Conservation (phyloP, 2,797 vertebrate species). For the Chaenodraco wilsoni region DNA sequence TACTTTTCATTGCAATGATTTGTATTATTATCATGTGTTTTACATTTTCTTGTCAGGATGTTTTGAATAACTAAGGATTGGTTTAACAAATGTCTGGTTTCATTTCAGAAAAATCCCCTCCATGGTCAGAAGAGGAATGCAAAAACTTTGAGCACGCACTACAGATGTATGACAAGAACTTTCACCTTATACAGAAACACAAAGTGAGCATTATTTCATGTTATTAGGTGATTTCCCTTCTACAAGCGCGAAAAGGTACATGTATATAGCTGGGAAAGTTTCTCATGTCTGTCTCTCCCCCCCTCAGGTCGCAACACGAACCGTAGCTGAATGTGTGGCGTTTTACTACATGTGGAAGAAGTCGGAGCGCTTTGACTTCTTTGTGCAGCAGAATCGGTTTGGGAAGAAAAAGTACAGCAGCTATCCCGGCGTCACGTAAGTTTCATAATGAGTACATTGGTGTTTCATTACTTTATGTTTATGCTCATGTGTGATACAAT, state of each 20-base stretch:
- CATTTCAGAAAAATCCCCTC: slow-evolving; percentile 88
- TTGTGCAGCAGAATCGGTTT: slow-evolving; percentile 96
- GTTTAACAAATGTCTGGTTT: slow-evolving; percentile 13
- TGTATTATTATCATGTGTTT: no score
- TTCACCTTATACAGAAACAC: slow-evolving; percentile 98
- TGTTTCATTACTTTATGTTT: not conserved
- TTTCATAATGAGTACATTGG: slow-evolving; percentile 34
- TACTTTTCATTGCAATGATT: no score
- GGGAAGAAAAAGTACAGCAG: slow-evolving; percentile 98
- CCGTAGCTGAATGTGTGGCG: slow-evolving; percentile 96
- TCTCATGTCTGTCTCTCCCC: not conserved
- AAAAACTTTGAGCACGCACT: slow-evolving; percentile 97
- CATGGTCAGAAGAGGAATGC: slow-evolving; percentile 98
- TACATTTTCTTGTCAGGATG: no score
- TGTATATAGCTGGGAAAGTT: not conserved
- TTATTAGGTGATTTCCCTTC: not conserved
- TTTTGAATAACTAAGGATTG: not conserved
- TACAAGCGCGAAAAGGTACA: not conserved
- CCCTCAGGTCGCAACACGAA: slow-evolving; percentile 90
- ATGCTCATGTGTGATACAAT: not conserved
- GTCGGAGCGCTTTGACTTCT: slow-evolving; percentile 96
- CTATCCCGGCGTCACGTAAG: slow-evolving; percentile 98
- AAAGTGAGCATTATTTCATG: slow-evolving; percentile 85
- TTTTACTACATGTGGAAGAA: slow-evolving; percentile 99
- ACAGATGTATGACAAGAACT: slow-evolving; percentile 97